A percentile compares a stretch with the other conserved stretches of the same genome.
Evolutionary conservation across 2,113 vertebrate genomes (phyloP).

Genomic region (Cephalopterus ornatus): DNA sequence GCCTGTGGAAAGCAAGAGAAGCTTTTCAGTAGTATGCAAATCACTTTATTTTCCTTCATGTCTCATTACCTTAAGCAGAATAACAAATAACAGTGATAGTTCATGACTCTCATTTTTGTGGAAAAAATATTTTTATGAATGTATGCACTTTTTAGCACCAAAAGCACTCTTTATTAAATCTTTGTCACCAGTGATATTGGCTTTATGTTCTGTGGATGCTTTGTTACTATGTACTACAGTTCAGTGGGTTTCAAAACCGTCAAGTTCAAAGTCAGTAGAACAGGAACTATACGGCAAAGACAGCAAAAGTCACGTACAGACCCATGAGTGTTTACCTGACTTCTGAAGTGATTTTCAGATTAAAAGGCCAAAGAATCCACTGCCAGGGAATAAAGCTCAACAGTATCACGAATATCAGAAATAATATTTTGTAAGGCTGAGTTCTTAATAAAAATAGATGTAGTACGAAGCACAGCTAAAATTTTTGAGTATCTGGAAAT

Average conservation of each 20-base stretch:
- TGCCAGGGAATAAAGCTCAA: not conserved
- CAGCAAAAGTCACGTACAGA: not conserved
- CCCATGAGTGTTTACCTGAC: not conserved
- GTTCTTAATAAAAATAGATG: not conserved
- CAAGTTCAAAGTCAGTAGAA: not conserved
- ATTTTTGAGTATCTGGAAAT: not conserved
- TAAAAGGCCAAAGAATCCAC: not conserved
- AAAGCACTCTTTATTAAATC: not conserved
- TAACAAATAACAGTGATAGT: not conserved
- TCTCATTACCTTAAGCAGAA: not conserved
- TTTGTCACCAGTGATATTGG: not conserved
- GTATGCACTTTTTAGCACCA: not conserved
- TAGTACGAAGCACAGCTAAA: not conserved
- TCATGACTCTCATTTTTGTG: not conserved
- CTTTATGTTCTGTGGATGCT: not conserved
- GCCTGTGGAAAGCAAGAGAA: not conserved
- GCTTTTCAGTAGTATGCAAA: not conserved
- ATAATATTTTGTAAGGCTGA: not conserved
- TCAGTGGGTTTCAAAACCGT: not conserved
- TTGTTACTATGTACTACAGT: not conserved
- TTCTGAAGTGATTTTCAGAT: constrained; percentile 4
- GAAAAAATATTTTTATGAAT: not conserved
- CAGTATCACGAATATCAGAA: not conserved
- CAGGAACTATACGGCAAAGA: not conserved
- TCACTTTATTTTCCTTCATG: not conserved